phyloP scores from a whole-genome alignment of 1,140 invertebrate genomes.

The Lepeophtheirus salmonis region DNA sequence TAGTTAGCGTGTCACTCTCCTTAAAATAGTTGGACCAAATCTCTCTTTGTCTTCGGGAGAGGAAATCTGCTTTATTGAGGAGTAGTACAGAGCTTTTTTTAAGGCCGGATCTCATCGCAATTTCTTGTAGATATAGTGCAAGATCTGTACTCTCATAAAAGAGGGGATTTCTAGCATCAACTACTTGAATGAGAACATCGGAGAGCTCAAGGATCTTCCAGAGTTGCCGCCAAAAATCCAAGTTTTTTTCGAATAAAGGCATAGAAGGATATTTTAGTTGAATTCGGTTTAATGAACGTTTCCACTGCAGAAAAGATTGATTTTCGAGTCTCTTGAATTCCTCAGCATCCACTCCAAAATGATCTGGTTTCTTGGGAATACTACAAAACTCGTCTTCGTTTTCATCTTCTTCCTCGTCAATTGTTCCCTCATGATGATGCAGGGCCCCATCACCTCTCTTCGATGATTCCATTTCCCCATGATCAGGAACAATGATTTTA shows the following conservation, averaged over 20 bases:
- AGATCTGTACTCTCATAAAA: constrained; percentile 76
- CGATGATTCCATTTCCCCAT: neutral
- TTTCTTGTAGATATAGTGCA: constrained; percentile 77
- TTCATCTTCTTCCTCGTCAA: constrained; percentile 17
- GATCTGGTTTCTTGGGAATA: constrained; percentile 12
- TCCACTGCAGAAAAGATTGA: constrained; percentile 69
- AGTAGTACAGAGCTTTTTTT: constrained; percentile 64
- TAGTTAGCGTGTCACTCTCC: constrained; percentile 39
- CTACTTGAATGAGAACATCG: constrained; percentile 83
- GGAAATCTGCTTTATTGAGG: constrained; percentile 90
- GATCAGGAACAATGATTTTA: neutral
- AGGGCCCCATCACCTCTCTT: neutral
- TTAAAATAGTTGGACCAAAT: constrained; percentile 75
- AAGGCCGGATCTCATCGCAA: no score
- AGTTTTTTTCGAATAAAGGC: constrained; percentile 93
- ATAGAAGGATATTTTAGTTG: constrained; percentile 57
- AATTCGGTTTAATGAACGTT: constrained; percentile 50
- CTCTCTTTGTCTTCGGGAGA: constrained; percentile 56
- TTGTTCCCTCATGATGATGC: no score
- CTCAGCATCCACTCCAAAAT: constrained; percentile 31
- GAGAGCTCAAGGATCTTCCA: constrained; percentile 95
- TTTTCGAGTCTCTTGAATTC: constrained; percentile 56
- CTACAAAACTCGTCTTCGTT: constrained; percentile 19
- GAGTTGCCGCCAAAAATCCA: constrained; percentile 94
- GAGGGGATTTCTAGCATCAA: constrained; percentile 89